Evolutionary conservation across 2,113 vertebrate genomes (phyloP).

Genomic region (Indicator indicator): DNA sequence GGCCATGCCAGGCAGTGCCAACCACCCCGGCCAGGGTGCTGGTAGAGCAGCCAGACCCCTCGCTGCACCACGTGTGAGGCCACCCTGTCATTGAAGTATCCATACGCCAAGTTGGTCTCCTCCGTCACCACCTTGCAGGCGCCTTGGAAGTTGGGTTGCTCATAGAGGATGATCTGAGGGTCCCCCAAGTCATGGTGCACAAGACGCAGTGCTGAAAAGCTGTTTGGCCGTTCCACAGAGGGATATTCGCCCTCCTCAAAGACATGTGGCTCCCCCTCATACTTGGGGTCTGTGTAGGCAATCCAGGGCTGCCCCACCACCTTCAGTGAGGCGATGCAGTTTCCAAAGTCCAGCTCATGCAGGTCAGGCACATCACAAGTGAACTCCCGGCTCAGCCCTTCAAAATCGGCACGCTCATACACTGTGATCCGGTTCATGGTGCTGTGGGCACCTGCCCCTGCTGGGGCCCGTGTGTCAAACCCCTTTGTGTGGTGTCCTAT

Average conservation of each 20-base stretch:
- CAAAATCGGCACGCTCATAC: slow-evolving; percentile 38
- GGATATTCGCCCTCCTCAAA: slow-evolving; percentile 68
- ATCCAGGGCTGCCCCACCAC: slow-evolving; percentile 74
- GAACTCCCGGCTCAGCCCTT: slow-evolving; percentile 71
- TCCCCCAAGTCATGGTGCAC: slow-evolving; percentile 63
- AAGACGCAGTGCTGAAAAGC: slow-evolving; percentile 48
- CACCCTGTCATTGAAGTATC: slow-evolving; percentile 65
- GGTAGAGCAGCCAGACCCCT: slow-evolving; percentile 68
- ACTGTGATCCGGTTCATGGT: slow-evolving; percentile 64
- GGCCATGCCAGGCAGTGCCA: slow-evolving; percentile 68
- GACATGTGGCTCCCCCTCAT: neutral
- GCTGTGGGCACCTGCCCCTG: fast-evolving
- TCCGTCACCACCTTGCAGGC: slow-evolving; percentile 61
- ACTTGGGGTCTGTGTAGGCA: slow-evolving; percentile 50
- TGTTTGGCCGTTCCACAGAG: slow-evolving; percentile 28
- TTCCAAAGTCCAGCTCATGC: slow-evolving; percentile 64
- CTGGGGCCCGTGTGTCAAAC: neutral
- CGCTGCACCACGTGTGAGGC: slow-evolving; percentile 64
- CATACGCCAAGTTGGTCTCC: slow-evolving; percentile 63
- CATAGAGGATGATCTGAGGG: slow-evolving; percentile 68
- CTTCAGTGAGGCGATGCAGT: slow-evolving; percentile 68
- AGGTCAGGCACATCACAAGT: slow-evolving; percentile 53
- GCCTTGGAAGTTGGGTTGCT: slow-evolving; percentile 46
- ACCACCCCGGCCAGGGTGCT: slow-evolving; percentile 26
- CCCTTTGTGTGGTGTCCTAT: neutral